Conservation (phyloP, 2,113 vertebrate species). For the Nycticryphes semicollaris region DNA sequence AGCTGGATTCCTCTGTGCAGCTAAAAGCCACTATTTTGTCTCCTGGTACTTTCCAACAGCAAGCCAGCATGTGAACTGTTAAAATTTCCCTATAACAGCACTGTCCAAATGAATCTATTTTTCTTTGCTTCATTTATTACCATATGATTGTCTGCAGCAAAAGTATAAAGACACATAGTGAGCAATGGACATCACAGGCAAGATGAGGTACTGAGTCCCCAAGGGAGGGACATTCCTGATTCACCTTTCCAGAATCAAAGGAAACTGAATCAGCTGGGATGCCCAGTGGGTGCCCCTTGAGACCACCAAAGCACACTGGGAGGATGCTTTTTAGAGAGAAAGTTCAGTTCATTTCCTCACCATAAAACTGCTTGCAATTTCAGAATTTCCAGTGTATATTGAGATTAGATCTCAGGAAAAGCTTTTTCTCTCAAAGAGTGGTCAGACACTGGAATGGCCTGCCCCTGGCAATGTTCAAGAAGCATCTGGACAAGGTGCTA, state of each 20-base stretch:
- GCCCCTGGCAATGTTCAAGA: too few relatives aligned
- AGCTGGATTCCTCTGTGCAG: rapidly evolving
- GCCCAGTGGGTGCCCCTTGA: background rate
- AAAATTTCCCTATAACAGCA: background rate
- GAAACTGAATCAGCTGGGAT: background rate
- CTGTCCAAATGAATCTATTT: background rate
- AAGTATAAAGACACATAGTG: rapidly evolving
- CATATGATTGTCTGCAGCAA: background rate
- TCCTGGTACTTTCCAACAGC: background rate
- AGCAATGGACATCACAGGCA: rapidly evolving
- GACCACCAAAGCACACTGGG: rapidly evolving
- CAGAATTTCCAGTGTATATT: too few relatives aligned
- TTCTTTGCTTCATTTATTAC: background rate
- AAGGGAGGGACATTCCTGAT: background rate
- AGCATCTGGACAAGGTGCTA: too few relatives aligned
- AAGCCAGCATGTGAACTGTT: rapidly evolving
- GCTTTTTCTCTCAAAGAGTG: too few relatives aligned
- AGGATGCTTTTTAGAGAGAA: background rate
- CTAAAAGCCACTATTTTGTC: background rate
- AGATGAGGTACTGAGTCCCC: background rate
- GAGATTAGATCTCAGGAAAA: too few relatives aligned
- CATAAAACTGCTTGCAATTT: background rate
- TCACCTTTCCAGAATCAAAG: background rate
- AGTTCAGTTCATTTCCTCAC: background rate
- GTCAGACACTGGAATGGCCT: too few relatives aligned